phyloP scores from a whole-genome alignment of 2,113 vertebrate genomes.

The Pachycephala philippinensis region DNA sequence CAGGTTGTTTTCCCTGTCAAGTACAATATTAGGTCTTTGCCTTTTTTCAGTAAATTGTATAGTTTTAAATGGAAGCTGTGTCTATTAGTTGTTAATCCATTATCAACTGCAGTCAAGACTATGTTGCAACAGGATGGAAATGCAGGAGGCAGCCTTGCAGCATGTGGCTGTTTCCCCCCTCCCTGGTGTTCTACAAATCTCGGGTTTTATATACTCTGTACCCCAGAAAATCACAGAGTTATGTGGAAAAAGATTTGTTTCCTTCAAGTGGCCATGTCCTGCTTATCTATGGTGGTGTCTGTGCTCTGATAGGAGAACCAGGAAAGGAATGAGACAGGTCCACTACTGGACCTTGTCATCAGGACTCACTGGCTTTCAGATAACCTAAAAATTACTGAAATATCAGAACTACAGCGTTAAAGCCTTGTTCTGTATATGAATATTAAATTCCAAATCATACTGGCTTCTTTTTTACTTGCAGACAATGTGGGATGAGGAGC shows the following conservation, averaged over 20 bases:
- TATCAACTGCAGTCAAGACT: not conserved
- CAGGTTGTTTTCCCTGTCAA: not conserved
- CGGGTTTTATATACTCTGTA: rapidly evolving
- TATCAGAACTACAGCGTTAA: not conserved
- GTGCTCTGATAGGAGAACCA: not conserved
- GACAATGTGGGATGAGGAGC: not conserved
- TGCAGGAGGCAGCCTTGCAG: not conserved
- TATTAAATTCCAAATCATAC: not conserved
- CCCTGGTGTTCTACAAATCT: not conserved
- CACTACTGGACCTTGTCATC: not conserved
- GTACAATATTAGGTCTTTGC: not conserved
- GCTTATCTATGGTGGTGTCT: not conserved
- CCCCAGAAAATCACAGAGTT: not conserved
- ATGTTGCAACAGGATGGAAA: not conserved
- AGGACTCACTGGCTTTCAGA: not conserved
- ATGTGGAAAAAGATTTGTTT: not conserved
- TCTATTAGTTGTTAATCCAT: not conserved
- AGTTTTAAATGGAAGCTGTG: not conserved
- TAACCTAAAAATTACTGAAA: not conserved
- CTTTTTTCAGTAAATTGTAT: not conserved
- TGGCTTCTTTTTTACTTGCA: not conserved
- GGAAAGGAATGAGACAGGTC: not conserved
- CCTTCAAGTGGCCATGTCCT: not conserved
- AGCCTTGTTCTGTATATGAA: not conserved
- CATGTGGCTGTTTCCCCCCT: not conserved